Evolutionary conservation across 1,140 invertebrate genomes (phyloP), one percentile per base, ranked within the genome.

Genomic region (Leptinotarsa lineolata): DNA sequence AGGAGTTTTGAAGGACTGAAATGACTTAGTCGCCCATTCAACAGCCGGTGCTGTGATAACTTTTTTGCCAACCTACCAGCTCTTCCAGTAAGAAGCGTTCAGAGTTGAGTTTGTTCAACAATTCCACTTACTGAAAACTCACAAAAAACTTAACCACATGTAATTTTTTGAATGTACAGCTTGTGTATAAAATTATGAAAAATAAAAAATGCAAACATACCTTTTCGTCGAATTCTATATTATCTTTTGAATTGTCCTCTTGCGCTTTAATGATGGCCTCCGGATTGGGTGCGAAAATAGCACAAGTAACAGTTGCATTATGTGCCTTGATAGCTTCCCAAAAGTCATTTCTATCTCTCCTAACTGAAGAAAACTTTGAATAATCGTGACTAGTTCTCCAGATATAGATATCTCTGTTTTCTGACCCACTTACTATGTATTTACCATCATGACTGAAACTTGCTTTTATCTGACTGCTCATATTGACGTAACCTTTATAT

Each of bases 241-340:
- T 69, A 58, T 69, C 75, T 48, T 54, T 54, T 54, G 15, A 18
- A 15, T 18, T 54, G 48, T 80, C 82, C 30, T 82, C 79, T 16
- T 95, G 90, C 84, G 93, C 92, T 69, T 90, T 89, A 58, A 97
- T 94, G 76, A 99, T 94, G 63, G 93, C 90, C 74, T 96, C 92
- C 1, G 98, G 97, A 87, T 98, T 96, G 3, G 97, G 97, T 65
- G 97, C 96, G 87, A 99, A 99, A 68, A 99, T 92, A 4, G 97
- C 96, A 83, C 96, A 97, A 0, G 97, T 99, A 0, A 99, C 97
- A 12, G 97, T 92, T 1, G 95, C 95, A 86, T 95, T 97, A 83
- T 99, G 96, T 39, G 96, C 96, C 88, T 98, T 97, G 48, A 99
- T 96, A 1, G 96, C 95, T 86, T 99, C 97, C 96, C 97, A 99